Evolutionary conservation across 2,797 vertebrate species (phyloP), one percentile per base, ranked within the genome.

Genomic region (Enteromius argenteus): DNA sequence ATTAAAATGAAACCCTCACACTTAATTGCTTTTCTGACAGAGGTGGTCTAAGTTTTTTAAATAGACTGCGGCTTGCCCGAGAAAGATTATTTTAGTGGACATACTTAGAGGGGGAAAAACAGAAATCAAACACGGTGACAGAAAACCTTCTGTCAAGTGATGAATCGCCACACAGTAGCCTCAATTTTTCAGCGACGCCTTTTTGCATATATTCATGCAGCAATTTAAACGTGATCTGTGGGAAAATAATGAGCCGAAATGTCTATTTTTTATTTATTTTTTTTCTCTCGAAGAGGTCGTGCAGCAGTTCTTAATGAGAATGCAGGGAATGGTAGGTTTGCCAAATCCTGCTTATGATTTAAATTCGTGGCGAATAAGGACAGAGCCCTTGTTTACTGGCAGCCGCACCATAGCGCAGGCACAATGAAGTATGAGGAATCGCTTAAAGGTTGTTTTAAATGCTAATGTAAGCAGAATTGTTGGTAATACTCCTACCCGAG

Each of bases 21-120:
- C 86, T 91, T 94, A 95, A 95, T 95, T 95, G 93, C 93, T 94
- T 95, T 95, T 93, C 92, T 93, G 93, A 95, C 93, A 93, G 94
- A 94, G 94, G 93, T 93, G 93, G 92, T 93, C 91, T 86, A 80
- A 77, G 83, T 89, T 90, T 93, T 93, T 94, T 91, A 93, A 94
- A 94, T 92, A 93, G 93, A 93, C 87, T 86, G 84, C 60, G 23
- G 84, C 64, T 85, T 86, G 51, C 35, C 42, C 44, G 6, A 14
- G 51, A 80, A 86, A 79, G 79, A 77, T 81, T 75, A 80, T 86
- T 87, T 86, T 80, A 79, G 83, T 88, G 83, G 82, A 88, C 84
- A 84, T 42, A 73, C 72, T 83, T 42, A 68, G 46, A 71, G 77
- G 42, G 60, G 71, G 51, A 84, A 75, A 83, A 87, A 85, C 81